Evolutionary conservation across 2,113 vertebrate genomes (phyloP).

Genomic region (Bostrychus sinensis): DNA sequence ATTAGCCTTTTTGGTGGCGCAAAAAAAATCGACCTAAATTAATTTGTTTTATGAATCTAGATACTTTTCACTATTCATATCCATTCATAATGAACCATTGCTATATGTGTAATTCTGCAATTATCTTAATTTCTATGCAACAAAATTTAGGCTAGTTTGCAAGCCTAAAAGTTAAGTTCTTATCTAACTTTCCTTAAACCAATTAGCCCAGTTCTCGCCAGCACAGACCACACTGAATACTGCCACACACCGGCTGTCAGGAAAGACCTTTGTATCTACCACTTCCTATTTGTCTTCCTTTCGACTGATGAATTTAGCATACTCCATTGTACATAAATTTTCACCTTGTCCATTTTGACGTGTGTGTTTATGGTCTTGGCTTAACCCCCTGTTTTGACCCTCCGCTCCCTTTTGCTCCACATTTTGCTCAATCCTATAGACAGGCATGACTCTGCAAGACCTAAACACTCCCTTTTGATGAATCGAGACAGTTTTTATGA

Average conservation of each 20-base stretch:
- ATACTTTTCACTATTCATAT: too few species aligned
- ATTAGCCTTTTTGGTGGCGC: too few species aligned
- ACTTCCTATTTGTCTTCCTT: slow-evolving; percentile 47
- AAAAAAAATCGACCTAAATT: too few species aligned
- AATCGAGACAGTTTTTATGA: background rate
- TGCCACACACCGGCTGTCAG: slow-evolving; percentile 14
- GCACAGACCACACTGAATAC: background rate
- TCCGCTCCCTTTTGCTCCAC: too few species aligned
- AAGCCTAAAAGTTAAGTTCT: background rate
- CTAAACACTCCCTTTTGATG: background rate
- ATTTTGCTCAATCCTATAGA: background rate
- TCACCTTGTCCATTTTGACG: background rate
- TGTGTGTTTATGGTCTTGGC: background rate
- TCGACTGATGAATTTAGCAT: slow-evolving; percentile 60
- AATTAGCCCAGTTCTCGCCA: slow-evolving; percentile 30
- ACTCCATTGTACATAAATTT: background rate
- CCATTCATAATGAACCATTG: too few species aligned
- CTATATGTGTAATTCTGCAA: too few species aligned
- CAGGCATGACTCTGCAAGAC: background rate
- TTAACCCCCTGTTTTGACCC: background rate
- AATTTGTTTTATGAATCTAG: too few species aligned
- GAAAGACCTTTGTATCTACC: slow-evolving; percentile 33
- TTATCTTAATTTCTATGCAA: too few species aligned
- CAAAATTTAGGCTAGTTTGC: too few species aligned
- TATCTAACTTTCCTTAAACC: slow-evolving; percentile 8